Percentiles rank a stretch among this genome's conserved stretches.
phyloP scores from a whole-genome alignment of 2,113 vertebrate species.

The Tursiops truncatus region DNA sequence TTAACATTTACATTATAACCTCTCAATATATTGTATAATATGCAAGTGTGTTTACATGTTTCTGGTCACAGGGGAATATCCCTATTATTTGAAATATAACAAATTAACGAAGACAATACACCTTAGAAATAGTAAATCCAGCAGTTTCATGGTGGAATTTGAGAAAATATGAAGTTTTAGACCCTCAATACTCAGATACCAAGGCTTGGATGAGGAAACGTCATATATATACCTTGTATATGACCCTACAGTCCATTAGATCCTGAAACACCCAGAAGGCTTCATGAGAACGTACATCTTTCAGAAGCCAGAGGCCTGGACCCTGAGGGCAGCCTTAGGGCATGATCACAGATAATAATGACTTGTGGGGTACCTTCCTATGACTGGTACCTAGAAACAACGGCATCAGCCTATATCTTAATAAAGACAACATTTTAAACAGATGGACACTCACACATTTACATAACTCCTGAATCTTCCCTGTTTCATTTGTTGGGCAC shows the following conservation, averaged over 20 bases:
- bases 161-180: background rate
- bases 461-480: background rate
- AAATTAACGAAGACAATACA: background rate
- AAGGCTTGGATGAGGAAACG: background rate
- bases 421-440: slow-evolving; percentile 42
- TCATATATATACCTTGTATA: background rate
- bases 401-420: background rate
- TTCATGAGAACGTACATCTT: background rate
- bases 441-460: background rate
- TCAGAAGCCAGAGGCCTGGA: background rate
- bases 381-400: background rate
- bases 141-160: background rate
- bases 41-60: background rate
- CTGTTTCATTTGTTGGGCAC: background rate
- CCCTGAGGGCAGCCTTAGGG: background rate
- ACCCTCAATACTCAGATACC: background rate
- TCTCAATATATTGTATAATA: background rate
- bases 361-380: background rate
- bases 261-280: background rate
- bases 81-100: background rate
- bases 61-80: background rate
- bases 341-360: background rate
- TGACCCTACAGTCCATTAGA: background rate
- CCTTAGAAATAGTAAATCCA: background rate
- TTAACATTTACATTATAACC: background rate